Conservation (phyloP, 2,888 invertebrate species). For the Dorcus parallelipipedus region DNA sequence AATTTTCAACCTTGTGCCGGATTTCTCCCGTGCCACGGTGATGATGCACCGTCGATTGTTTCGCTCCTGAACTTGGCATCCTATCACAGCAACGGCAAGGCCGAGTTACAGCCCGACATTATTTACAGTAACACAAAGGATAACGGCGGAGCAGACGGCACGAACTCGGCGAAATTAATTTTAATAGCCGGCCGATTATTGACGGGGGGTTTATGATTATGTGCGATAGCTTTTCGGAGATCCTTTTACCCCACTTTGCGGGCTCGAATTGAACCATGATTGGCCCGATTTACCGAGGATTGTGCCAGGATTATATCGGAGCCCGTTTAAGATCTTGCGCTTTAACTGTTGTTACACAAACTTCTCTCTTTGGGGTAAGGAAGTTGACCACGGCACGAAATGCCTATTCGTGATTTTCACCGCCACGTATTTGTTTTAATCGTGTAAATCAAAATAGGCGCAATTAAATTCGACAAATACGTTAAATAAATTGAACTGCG, state of each 20-base stretch:
- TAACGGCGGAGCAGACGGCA: background rate
- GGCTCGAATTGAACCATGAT: background rate
- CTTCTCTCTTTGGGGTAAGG: too few species aligned
- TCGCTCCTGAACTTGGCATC: conserved; percentile 17
- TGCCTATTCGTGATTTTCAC: too few species aligned
- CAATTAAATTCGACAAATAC: too few species aligned
- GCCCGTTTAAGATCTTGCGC: background rate
- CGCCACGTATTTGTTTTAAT: too few species aligned
- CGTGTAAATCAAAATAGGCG: too few species aligned
- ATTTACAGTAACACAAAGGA: background rate
- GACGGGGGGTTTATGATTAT: background rate
- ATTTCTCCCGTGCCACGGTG: conserved; percentile 13
- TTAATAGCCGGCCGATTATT: background rate
- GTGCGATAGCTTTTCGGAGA: background rate
- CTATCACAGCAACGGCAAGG: conserved; percentile 1
- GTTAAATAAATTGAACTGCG: too few species aligned
- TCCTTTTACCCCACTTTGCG: background rate
- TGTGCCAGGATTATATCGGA: background rate
- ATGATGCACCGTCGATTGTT: conserved; percentile 7
- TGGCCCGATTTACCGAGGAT: background rate
- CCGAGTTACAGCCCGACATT: background rate
- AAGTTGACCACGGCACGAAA: too few species aligned
- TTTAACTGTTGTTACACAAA: background rate
- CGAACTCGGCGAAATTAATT: background rate
- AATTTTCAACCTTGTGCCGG: conserved; percentile 14